Conservation (phyloP, 2,113 vertebrate genomes). For the Pitta sordida region DNA sequence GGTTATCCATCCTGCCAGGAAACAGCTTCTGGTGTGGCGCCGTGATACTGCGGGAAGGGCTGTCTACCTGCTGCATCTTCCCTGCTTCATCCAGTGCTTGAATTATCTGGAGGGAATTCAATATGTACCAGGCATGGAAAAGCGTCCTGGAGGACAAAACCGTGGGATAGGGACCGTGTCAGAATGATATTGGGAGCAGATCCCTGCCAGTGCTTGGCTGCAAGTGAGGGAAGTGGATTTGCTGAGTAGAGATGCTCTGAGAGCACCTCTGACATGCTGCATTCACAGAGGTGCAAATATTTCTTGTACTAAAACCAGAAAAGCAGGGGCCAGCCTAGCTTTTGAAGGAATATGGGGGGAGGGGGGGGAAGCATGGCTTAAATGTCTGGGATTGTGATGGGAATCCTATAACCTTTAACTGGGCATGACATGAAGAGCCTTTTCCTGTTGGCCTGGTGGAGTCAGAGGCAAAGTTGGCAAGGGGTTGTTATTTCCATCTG, state of each 20-base stretch:
- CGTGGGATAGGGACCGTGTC: accelerated
- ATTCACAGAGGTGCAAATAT: not conserved
- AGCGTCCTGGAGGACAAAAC: not conserved
- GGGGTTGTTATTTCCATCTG: constrained; percentile 1
- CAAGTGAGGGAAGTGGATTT: not conserved
- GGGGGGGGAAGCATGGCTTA: too few relatives aligned
- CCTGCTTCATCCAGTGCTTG: not conserved
- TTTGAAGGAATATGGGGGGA: not conserved
- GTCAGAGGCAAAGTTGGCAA: not conserved
- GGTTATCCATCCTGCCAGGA: not conserved
- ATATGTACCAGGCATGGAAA: not conserved
- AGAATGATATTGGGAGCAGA: not conserved
- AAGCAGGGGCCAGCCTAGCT: not conserved
- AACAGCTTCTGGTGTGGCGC: not conserved
- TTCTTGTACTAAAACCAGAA: not conserved
- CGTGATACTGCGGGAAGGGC: not conserved
- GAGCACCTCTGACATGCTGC: not conserved
- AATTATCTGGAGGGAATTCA: accelerated
- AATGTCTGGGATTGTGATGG: not conserved
- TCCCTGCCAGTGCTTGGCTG: accelerated
- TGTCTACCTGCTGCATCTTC: not conserved
- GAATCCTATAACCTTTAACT: not conserved
- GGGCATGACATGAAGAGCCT: not conserved
- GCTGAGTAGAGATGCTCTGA: not conserved
- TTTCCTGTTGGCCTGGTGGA: not conserved